These are phyloP conservation scores for Silurus aristotelis DNA, from an alignment of 2,797 vertebrate species.

Conservation along the genomic window DNA sequence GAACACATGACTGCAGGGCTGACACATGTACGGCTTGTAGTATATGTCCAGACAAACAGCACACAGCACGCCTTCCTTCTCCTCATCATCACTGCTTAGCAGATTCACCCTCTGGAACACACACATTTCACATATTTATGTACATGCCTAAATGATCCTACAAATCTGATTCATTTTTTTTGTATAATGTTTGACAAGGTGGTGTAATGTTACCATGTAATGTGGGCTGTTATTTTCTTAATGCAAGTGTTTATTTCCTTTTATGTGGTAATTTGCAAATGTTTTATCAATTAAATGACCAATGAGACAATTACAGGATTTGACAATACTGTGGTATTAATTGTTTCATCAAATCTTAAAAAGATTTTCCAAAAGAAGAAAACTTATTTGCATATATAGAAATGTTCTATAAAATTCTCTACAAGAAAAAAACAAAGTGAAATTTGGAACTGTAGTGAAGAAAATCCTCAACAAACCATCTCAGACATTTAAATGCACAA, in stretches of 20 bases:
- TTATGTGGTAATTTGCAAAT: neutral
- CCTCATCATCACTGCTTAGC: constrained; percentile 76
- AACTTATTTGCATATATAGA: no score
- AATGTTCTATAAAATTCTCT: no score
- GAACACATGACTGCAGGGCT: constrained; percentile 89
- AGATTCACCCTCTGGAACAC: constrained; percentile 65
- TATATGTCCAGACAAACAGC: constrained; percentile 90
- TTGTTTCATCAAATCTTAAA: neutral
- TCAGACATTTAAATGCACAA: neutral
- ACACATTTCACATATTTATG: neutral
- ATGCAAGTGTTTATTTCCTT: neutral
- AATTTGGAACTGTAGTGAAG: neutral
- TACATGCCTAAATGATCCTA: neutral
- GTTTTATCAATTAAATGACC: neutral
- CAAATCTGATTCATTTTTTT: neutral
- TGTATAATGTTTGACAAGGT: neutral
- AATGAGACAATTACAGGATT: neutral
- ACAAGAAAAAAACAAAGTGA: neutral
- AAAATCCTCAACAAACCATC: neutral
- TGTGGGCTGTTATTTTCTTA: neutral
- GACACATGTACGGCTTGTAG: constrained; percentile 89
- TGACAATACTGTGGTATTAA: neutral
- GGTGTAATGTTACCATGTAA: neutral
- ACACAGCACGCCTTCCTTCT: constrained; percentile 85
- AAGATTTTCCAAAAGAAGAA: no score